Evolutionary conservation across 2,888 invertebrate genomes (phyloP).

Genomic region (Phengaris alcon): DNA sequence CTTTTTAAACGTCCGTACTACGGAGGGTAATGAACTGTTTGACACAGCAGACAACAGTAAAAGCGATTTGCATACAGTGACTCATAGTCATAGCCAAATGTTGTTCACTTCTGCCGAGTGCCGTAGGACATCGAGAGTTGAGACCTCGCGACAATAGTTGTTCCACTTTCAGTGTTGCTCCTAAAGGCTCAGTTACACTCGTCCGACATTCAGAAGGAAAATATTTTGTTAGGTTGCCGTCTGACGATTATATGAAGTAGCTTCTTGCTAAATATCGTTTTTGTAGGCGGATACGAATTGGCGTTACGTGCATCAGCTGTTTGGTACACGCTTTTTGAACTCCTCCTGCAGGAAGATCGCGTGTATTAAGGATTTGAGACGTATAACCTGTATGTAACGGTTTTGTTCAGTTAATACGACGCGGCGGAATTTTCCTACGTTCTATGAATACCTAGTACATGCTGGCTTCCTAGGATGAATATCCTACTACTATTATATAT

Average conservation of each 20-base stretch:
- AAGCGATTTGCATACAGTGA: background rate
- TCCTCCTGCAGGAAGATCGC: background rate
- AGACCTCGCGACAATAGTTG: constrained; percentile 1
- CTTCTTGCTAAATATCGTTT: too few relatives aligned
- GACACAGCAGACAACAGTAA: background rate
- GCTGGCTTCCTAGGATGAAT: too few relatives aligned
- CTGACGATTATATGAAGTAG: too few relatives aligned
- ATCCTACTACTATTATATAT: too few relatives aligned
- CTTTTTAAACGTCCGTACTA: background rate
- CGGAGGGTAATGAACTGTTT: background rate
- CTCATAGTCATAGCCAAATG: background rate
- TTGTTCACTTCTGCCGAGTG: background rate
- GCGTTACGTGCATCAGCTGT: too few relatives aligned
- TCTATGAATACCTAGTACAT: background rate
- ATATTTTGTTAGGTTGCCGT: too few relatives aligned
- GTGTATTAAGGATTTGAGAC: background rate
- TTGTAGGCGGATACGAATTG: too few relatives aligned
- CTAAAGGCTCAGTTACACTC: background rate
- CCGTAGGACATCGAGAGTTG: background rate
- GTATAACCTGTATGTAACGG: background rate
- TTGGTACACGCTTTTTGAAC: too few relatives aligned
- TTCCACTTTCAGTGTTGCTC: background rate
- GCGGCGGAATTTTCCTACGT: background rate
- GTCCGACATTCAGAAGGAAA: background rate
- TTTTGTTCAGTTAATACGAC: background rate